These are phyloP conservation scores for Cheilinus undulatus DNA, from an alignment of 2,113 vertebrate species.

Conservation along the genomic window DNA sequence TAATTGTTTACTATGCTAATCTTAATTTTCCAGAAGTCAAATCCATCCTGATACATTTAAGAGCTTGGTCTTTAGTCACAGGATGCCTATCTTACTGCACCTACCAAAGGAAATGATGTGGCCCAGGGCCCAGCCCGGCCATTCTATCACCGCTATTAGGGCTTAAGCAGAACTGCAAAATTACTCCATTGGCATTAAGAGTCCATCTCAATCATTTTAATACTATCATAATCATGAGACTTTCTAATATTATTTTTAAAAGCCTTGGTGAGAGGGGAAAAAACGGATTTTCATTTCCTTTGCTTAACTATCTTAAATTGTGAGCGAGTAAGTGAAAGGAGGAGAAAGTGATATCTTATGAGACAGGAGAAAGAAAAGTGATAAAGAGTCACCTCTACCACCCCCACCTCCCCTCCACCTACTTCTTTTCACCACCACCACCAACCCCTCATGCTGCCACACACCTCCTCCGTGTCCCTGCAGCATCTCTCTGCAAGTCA, in stretches of 20 bases:
- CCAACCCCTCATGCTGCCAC: slow-evolving; percentile 12
- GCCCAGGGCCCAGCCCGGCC: slow-evolving; percentile 67
- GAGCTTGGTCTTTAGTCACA: slow-evolving; percentile 56
- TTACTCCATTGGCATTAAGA: slow-evolving; percentile 77
- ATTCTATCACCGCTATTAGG: slow-evolving; percentile 77
- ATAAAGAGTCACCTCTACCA: slow-evolving; percentile 55
- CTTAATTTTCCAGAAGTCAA: slow-evolving; percentile 14
- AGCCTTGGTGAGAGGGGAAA: slow-evolving; percentile 62
- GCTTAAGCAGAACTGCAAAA: slow-evolving; percentile 78
- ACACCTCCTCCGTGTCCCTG: slow-evolving; percentile 41
- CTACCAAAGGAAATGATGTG: slow-evolving; percentile 73
- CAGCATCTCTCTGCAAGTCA: slow-evolving; percentile 44
- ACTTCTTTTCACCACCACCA: slow-evolving; percentile 6
- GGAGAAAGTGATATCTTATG: slow-evolving; percentile 61
- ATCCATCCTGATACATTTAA: slow-evolving; percentile 47
- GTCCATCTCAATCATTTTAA: slow-evolving; percentile 82
- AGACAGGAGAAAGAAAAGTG: slow-evolving; percentile 39
- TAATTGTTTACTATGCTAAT: slow-evolving; percentile 33
- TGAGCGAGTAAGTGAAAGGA: slow-evolving; percentile 60
- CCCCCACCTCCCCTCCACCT: not conserved
- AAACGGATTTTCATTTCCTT: slow-evolving; percentile 75
- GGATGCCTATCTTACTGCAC: slow-evolving; percentile 60
- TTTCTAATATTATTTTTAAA: slow-evolving; percentile 82
- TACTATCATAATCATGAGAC: slow-evolving; percentile 77
- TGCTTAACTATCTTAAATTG: slow-evolving; percentile 70